A percentile compares a stretch with the other conserved stretches of the same genome.
phyloP scores from a whole-genome alignment of 2,888 invertebrate species.

The Pristionchus entomophagus region DNA sequence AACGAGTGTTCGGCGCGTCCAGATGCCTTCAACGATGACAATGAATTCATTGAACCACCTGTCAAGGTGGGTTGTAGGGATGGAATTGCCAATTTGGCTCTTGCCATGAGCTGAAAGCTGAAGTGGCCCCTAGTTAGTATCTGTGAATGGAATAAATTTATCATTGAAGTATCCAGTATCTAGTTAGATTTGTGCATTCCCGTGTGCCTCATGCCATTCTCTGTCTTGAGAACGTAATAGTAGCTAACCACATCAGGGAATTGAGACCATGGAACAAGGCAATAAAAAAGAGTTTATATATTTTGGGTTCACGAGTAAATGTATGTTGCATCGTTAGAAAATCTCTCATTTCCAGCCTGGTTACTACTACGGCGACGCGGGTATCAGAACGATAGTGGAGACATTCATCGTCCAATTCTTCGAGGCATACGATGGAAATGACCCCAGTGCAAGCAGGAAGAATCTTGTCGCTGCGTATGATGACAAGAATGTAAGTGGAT shows the following conservation, averaged over 20 bases:
- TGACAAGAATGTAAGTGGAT: conserved; percentile 59
- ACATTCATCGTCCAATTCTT: conserved; percentile 67
- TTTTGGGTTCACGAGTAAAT: too few relatives aligned
- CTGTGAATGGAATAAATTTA: too few relatives aligned
- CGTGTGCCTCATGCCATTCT: conserved; percentile 55
- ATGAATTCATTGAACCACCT: neutral
- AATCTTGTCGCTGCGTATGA: conserved; percentile 70
- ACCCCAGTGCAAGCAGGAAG: conserved; percentile 56
- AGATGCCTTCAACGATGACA: conserved; percentile 9
- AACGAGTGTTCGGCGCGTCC: neutral
- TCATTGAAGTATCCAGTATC: conserved; percentile 58
- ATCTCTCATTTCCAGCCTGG: conserved; percentile 69
- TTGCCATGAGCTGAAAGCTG: too few relatives aligned
- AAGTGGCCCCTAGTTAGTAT: too few relatives aligned
- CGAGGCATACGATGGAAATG: conserved; percentile 57
- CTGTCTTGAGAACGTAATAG: conserved; percentile 60
- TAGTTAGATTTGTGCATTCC: conserved; percentile 68
- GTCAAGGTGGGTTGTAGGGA: neutral
- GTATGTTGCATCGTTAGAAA: too few relatives aligned
- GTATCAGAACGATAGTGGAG: conserved; percentile 62
- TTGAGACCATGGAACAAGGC: too few relatives aligned
- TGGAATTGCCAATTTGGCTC: neutral
- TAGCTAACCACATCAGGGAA: conserved; percentile 63
- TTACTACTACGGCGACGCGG: conserved; percentile 59
- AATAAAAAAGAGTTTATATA: too few relatives aligned